These are phyloP conservation scores for Aptenodytes forsteri DNA, from an alignment of 2,113 vertebrate species.

Conservation along the genomic window DNA sequence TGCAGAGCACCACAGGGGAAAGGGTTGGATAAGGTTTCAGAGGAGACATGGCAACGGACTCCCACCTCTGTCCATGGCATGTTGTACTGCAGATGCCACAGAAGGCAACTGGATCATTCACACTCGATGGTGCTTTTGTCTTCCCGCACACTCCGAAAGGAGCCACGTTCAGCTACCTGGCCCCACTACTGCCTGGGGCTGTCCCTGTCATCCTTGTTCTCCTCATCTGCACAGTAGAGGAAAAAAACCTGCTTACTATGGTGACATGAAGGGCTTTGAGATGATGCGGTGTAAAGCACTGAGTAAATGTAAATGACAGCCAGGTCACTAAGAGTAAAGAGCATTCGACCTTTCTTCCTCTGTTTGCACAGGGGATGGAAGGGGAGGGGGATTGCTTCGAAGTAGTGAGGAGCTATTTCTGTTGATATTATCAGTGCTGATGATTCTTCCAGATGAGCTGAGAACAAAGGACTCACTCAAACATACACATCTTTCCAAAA, in stretches of 20 bases:
- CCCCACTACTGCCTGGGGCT: not conserved
- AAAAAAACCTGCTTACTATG: not conserved
- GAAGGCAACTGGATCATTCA: accelerated
- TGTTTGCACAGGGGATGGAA: not conserved
- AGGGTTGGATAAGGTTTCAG: not conserved
- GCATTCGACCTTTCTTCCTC: not conserved
- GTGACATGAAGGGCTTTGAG: not conserved
- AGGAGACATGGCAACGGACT: not conserved
- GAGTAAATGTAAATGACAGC: not conserved
- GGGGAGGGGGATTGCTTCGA: not conserved
- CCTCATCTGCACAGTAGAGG: not conserved
- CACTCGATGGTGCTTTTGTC: not conserved
- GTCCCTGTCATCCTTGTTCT: not conserved
- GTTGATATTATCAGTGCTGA: not conserved
- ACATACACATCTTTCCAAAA: not conserved
- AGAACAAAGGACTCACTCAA: not conserved
- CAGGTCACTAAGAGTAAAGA: not conserved
- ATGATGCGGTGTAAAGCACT: not conserved
- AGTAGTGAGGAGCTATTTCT: not conserved
- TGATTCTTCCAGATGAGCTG: not conserved
- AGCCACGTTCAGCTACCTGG: not conserved
- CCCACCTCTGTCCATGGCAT: not conserved
- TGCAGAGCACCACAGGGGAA: not conserved
- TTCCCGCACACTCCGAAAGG: not conserved
- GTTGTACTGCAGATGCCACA: not conserved